Percentiles rank a stretch among this genome's conserved stretches.
Evolutionary conservation across 1,140 invertebrate genomes (phyloP).

Genomic region (honey bee (Apis mellifera)): DNA sequence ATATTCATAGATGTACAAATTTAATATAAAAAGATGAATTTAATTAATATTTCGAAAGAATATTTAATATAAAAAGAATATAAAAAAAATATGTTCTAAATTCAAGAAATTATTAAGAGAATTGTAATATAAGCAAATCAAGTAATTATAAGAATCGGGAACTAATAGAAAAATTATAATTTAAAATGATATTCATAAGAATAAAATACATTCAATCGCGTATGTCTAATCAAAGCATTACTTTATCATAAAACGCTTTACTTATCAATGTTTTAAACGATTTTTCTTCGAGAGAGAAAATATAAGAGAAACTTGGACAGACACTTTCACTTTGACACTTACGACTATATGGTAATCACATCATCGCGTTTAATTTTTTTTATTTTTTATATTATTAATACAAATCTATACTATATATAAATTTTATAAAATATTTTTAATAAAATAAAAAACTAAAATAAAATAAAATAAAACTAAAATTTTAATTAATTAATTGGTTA

Average conservation of each 20-base stretch:
- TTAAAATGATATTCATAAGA: constrained; percentile 12
- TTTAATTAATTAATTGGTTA: too few species aligned
- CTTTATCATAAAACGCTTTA: background rate
- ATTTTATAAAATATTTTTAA: background rate
- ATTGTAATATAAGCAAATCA: background rate
- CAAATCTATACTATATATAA: background rate
- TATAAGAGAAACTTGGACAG: background rate
- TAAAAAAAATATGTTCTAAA: too few species aligned
- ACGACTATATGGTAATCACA: background rate
- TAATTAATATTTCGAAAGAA: too few species aligned
- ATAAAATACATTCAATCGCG: background rate
- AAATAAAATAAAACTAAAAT: too few species aligned
- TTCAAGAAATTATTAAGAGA: too few species aligned
- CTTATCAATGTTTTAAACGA: background rate
- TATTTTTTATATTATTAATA: background rate
- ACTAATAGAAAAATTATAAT: constrained; percentile 4
- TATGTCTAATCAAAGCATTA: background rate
- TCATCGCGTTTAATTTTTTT: constrained; percentile 15
- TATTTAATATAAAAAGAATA: too few species aligned
- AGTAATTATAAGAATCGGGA: background rate
- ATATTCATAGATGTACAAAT: too few species aligned
- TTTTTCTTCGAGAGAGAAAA: background rate
- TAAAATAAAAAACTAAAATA: too few species aligned
- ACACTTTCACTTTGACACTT: constrained; percentile 21
- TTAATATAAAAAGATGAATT: too few species aligned